Conservation (phyloP, 2,888 invertebrate species). For the Papilio elwesi region DNA sequence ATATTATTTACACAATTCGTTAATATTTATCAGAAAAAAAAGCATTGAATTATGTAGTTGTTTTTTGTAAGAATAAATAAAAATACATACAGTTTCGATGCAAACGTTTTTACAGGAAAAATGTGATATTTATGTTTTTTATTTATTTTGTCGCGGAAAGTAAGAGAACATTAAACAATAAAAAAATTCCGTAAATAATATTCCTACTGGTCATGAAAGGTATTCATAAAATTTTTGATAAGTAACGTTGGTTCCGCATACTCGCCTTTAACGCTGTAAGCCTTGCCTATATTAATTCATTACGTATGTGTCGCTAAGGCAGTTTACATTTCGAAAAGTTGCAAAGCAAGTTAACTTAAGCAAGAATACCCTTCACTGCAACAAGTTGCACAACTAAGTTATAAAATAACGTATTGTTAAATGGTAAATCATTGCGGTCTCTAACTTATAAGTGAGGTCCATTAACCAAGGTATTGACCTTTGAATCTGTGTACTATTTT, state of each 20-base stretch:
- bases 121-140: too few relatives aligned
- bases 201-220: neutral
- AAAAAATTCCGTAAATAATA: neutral
- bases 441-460: neutral
- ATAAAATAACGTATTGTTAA: constrained; percentile 30
- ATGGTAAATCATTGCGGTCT: constrained; percentile 2
- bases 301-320: constrained; percentile 30
- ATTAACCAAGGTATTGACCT: neutral
- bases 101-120: too few relatives aligned
- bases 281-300: neutral
- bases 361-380: constrained; percentile 32
- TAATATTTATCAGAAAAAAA: too few relatives aligned
- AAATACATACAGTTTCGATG: too few relatives aligned
- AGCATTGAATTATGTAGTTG: too few relatives aligned
- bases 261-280: constrained; percentile 5
- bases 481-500: neutral
- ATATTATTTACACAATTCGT: too few relatives aligned
- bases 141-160: neutral
- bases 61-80: too few relatives aligned
- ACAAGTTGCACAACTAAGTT: constrained; percentile 24
- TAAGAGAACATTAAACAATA: neutral
- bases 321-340: constrained; percentile 32
- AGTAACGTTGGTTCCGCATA: constrained; percentile 25
- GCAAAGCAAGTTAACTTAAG: constrained; percentile 30
- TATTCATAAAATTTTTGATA: constrained; percentile 20